Evolutionary conservation across 2,888 invertebrate species (phyloP).

Genomic region (Cataglyphis altisquamis): DNA sequence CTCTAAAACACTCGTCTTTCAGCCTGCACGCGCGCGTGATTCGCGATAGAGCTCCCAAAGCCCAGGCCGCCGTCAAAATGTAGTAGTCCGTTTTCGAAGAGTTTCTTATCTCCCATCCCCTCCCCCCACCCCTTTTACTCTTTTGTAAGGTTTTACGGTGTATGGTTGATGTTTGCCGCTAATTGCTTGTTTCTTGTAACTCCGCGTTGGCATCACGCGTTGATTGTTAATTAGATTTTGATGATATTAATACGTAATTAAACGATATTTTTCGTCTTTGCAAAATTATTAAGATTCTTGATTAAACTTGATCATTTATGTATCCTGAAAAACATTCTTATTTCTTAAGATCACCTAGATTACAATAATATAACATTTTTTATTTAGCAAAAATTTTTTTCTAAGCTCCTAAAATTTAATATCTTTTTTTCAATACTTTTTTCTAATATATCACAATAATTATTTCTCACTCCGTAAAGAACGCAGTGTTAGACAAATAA

Average conservation of each 20-base stretch:
- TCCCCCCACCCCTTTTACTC: background rate
- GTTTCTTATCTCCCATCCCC: background rate
- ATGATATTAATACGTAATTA: slow-evolving; percentile 28
- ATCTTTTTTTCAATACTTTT: background rate
- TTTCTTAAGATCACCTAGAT: background rate
- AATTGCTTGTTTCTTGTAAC: slow-evolving; percentile 35
- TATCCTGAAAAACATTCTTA: background rate
- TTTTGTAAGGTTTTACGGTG: slow-evolving; percentile 13
- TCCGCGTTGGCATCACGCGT: background rate
- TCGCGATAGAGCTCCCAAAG: background rate
- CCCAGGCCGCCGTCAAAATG: background rate
- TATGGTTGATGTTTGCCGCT: slow-evolving; percentile 31
- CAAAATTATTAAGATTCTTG: slow-evolving; percentile 7
- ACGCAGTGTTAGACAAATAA: background rate
- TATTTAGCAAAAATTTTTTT: background rate
- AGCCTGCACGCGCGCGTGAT: background rate
- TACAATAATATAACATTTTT: background rate
- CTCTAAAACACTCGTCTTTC: slow-evolving; percentile 45
- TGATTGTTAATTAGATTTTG: slow-evolving; percentile 13
- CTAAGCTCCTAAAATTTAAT: background rate
- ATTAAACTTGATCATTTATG: background rate
- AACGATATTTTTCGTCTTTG: background rate
- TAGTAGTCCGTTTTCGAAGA: slow-evolving; percentile 15
- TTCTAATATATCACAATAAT: background rate
- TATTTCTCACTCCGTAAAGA: background rate